A percentile compares a stretch with the other conserved stretches of the same genome.
Conservation (phyloP, 92 coral and sea anemone species). For the Zoanthus gigantus region DNA sequence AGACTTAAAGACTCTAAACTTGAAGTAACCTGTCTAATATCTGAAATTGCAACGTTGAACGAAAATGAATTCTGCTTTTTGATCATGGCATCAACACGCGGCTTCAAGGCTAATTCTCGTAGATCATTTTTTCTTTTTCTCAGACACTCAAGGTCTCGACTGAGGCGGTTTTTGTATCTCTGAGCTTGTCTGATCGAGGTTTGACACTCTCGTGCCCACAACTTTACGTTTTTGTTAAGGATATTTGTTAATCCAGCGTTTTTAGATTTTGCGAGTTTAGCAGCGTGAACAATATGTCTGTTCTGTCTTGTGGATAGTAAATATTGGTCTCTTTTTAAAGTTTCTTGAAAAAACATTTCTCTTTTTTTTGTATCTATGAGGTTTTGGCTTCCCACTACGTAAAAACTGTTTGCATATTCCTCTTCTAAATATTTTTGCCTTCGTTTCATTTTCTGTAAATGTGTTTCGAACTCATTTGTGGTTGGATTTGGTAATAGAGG, state of each 20-base stretch:
- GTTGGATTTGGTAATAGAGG: not conserved
- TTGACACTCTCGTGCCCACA: constrained; percentile 29
- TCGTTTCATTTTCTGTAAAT: not conserved
- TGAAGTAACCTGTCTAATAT: not conserved
- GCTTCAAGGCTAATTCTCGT: not conserved
- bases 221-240: constrained; percentile 8
- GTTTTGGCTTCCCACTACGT: not conserved
- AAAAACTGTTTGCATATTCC: not conserved
- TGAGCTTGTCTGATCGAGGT: not conserved
- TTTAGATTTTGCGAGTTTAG: constrained; percentile 53
- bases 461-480: not conserved
- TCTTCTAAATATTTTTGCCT: not conserved
- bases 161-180: constrained; percentile 15
- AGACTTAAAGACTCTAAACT: too few species aligned
- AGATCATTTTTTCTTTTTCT: not conserved
- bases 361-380: constrained; percentile 5
- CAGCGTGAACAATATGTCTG: constrained; percentile 65
- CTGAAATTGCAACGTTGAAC: not conserved
- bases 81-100: not conserved
- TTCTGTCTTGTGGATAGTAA: constrained; percentile 60
- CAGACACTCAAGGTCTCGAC: constrained; percentile 14
- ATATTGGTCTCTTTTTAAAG: constrained; percentile 64
- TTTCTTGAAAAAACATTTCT: constrained; percentile 53
- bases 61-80: not conserved
- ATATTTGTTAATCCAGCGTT: constrained; percentile 33